Evolutionary conservation across 64 coral and sea anemone species (phyloP), one percentile per base, ranked within the genome.

Genomic region (Pocillopora damicornis): DNA sequence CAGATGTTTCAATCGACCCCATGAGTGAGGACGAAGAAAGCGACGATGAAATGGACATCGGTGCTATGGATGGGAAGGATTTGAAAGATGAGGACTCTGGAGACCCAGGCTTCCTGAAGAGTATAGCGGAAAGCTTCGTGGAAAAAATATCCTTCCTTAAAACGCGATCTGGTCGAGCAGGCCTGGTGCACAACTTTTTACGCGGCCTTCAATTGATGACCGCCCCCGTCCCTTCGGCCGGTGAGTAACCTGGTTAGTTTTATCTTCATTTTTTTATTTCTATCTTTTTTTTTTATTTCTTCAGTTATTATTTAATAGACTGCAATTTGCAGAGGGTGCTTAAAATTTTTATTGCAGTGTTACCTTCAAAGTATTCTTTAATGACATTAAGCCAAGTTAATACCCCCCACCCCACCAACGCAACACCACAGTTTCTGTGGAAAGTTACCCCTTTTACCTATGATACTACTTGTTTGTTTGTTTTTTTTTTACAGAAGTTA

Each of bases 151-250:
- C 23, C 6, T 80, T 89, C 12, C 64, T 89, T 37, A 89, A 73
- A 79, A 73, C 87, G 35, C 75, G 87, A 9, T 38, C 38, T 16
- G 87, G 87, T n/a, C 61, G 76, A 89, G 87, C 87, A 16, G 87
- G 76, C 26, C 35, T 79, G 13, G 56, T 89, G n/a, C 77, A 89
- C 45, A 89, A 89, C 61, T 89, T 89, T 20, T 63, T 89, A 13
- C 87, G 87, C 25, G 87, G 87, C 11, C 75, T 89, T 11, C 2
- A 58, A 1, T 5, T 89, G 0, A 5, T 77, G 59, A 35, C 76
- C 16, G 10, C 45, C n/a, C 76, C 76, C 30, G 22, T 59, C 79
- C 15, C 58, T 25, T 63, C 59, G 36, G 79, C n/a, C 63, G 66
- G 23, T 51, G 42, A 51, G 42, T 51, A 51, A 51, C 42, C 42